Evolutionary conservation across 30 jellyfish, hydroid and myxozoan species (phyloP), one percentile per base, ranked within the genome.

Genomic region (Chironex yamaguchii): DNA sequence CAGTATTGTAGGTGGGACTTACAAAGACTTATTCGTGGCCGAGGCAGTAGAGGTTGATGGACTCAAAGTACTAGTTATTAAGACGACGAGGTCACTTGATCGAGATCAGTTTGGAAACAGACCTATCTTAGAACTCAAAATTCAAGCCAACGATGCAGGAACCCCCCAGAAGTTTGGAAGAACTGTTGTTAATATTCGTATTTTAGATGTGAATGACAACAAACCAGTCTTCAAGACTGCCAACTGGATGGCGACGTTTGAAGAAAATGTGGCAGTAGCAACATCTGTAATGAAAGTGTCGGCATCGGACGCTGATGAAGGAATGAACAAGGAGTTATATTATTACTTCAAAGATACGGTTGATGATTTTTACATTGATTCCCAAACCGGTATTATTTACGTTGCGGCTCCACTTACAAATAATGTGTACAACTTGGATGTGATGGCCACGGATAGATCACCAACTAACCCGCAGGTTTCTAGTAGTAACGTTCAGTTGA

Each of bases 81-180:
- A 76, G 50, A 93, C 98, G 1, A 67, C 89, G 24, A 83, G 90
- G 36, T 62, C 93, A 25, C 67, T 93, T 68, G 98, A 93, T 62
- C 87, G 98, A 34, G 98, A 93, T 71, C 94, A 86, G 49, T 87
- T 93, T 22, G 87, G 97, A 25, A 52, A 87, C 86, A 93, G 96
- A 68, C 98, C 98, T 74, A 73, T 27, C 86, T 52, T 93, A 29
- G 90, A 76, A 49, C 79, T 93, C 12, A 32, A 74, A 22, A 88
- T 93, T 52, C 90, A 84, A 68, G 98, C 97, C 51, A 87, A 80
- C 29, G 98, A 93, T 67, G 98, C 96, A 36, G 97, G 98, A 63
- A 81, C 26, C 52, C 97, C 97, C 14, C 87, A 36, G 49, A 48
- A 85, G 67, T 80, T 87, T 65, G 75, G 84, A 6, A 67, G 71